phyloP scores from a whole-genome alignment of 2,113 vertebrate genomes.

The Serinus canaria region DNA sequence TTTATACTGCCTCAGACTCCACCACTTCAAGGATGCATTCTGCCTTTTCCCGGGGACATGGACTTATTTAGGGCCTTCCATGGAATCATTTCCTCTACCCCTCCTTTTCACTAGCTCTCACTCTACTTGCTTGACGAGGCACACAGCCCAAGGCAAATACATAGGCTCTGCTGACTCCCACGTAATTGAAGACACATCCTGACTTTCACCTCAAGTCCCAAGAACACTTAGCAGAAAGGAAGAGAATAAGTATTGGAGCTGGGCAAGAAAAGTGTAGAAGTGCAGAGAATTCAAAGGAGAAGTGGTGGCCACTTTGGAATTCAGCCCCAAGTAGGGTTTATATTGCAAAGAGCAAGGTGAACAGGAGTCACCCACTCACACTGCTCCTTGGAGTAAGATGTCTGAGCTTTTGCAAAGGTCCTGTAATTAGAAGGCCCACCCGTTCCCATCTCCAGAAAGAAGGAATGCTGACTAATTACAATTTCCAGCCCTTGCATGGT shows the following conservation, averaged over 20 bases:
- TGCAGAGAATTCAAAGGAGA: neutral
- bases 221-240: neutral
- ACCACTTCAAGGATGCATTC: neutral
- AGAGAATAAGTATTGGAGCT: neutral
- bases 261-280: neutral
- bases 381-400: neutral
- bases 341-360: neutral
- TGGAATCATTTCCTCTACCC: neutral
- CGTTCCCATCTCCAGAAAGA: neutral
- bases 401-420: neutral
- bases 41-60: neutral
- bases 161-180: neutral
- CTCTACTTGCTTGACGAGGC: neutral
- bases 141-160: neutral
- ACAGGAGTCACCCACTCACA: neutral
- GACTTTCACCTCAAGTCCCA: neutral
- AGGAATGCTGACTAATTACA: neutral
- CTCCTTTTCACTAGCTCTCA: neutral
- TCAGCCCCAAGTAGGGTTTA: neutral
- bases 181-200: neutral
- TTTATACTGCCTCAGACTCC: neutral
- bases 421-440: neutral
- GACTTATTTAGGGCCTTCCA: neutral
- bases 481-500: neutral
- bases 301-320: neutral